Evolutionary conservation across 2,113 vertebrate genomes (phyloP), one percentile per base, ranked within the genome.

Genomic region (Prochilodus magdalenae): DNA sequence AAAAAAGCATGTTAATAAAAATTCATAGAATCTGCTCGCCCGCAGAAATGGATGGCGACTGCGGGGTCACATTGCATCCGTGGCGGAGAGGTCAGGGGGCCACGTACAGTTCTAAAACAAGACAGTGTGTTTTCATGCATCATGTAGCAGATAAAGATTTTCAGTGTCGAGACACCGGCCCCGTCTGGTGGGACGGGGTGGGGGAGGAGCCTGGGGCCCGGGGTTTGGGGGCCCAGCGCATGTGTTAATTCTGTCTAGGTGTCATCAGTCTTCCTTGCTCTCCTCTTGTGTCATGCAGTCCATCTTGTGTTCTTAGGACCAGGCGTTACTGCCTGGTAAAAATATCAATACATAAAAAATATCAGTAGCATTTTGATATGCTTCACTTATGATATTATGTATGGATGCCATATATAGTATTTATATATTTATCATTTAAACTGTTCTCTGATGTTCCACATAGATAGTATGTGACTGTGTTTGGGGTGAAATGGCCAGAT

Each of bases 11-110:
- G 93, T 80, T 95, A 96, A 98, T 98, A 96, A 98, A 99, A 99
- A 99, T 98, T 97, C 97, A 98, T 99, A 94, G 97, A 97, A 96
- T 98, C 96, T 96, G 94, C 95, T 95, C 91, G 93, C 94, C 94
- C 91, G 94, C 93, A 95, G 95, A 96, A 97, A 96, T 96, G 90
- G 94, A 96, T 96, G 96, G 96, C 94, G 96, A 95, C 92, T 93
- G 94, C 94, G 93, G 94, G 97, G 97, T 98, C 96, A 97, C 96
- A 96, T 95, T 97, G 96, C 92, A 94, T 96, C 94, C 92, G 93
- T 94, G 96, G 92, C 92, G 77, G 83, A 85, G 87, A 93, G 96
- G 96, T 97, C 95, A 91, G 86, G 91, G 96, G 97, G 95, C 91
- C 93, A 6, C 72, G 84, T 29, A 93, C 95, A 94, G 95, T 95